Percentiles rank a stretch among this genome's conserved stretches.
These are phyloP conservation scores for Pherbina coryleti DNA, from an alignment of 2,888 invertebrate genomes.

Conservation along the genomic window DNA sequence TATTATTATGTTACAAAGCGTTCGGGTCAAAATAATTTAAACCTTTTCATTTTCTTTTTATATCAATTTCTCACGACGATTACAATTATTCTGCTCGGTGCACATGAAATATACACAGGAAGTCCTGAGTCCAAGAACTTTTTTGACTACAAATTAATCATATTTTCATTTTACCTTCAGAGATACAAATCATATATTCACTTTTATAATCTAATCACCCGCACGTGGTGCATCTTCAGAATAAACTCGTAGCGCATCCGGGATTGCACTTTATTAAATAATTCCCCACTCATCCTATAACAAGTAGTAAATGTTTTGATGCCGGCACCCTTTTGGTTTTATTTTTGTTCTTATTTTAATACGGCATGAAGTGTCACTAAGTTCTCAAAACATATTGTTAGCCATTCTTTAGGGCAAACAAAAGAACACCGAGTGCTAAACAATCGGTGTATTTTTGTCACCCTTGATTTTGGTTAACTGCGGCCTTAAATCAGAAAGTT, in stretches of 20 bases:
- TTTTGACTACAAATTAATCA: background rate
- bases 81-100: background rate
- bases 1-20: background rate
- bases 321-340: conserved; percentile 8
- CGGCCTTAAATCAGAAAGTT: conserved; percentile 18
- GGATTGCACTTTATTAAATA: conserved; percentile 27
- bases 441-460: background rate
- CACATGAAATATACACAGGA: background rate
- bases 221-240: conserved; percentile 31
- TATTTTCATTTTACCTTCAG: conserved; percentile 6
- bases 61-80: background rate
- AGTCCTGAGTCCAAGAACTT: too few relatives aligned
- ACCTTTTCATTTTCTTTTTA: background rate
- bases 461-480: background rate
- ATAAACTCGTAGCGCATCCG: background rate
- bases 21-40: too few relatives aligned
- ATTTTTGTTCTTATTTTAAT: conserved; percentile 48
- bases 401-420: background rate
- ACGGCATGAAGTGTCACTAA: conserved; percentile 66
- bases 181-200: background rate
- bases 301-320: background rate
- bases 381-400: conserved; percentile 55
- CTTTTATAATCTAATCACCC: conserved; percentile 10
- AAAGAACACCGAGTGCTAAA: conserved; percentile 14
- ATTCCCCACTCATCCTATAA: conserved; percentile 16